Conservation (phyloP, 2,888 invertebrate genomes). For the Choreutis nemorana region DNA sequence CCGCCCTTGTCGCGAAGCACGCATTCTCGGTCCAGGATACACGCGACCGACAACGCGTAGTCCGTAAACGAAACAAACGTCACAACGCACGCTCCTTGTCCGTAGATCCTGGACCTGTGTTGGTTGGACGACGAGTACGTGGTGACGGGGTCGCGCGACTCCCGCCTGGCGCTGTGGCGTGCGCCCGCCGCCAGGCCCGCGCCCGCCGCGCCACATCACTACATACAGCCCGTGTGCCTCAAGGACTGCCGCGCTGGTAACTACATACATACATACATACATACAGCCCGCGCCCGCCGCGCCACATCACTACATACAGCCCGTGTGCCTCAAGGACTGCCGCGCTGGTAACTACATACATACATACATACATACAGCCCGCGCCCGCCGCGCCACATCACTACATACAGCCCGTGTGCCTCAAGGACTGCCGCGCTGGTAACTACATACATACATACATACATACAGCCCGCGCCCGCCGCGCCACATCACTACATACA, state of each 20-base stretch:
- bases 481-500: conserved; percentile 60
- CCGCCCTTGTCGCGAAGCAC: too few relatives aligned
- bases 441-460: conserved; percentile 3
- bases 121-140: conserved; percentile 97
- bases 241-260: conserved; percentile 79
- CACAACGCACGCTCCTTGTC: background rate
- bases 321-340: conserved; percentile 79
- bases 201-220: conserved; percentile 33
- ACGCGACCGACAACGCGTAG: too few relatives aligned
- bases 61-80: too few relatives aligned
- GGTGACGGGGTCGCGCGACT: conserved; percentile 93
- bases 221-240: conserved; percentile 73
- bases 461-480: conserved; percentile 18
- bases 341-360: conserved; percentile 63
- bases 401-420: conserved; percentile 72
- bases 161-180: conserved; percentile 89
- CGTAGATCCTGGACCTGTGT: conserved; percentile 82
- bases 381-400: conserved; percentile 20
- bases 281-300: conserved; percentile 19
- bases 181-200: conserved; percentile 62
- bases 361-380: conserved; percentile 2
- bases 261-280: conserved; percentile 1
- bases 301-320: conserved; percentile 65
- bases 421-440: conserved; percentile 80
- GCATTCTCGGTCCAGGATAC: too few relatives aligned